A percentile compares a stretch with the other conserved stretches of the same genome.
phyloP scores from a whole-genome alignment of 1,140 invertebrate species.

The Eubasilissa regina region DNA sequence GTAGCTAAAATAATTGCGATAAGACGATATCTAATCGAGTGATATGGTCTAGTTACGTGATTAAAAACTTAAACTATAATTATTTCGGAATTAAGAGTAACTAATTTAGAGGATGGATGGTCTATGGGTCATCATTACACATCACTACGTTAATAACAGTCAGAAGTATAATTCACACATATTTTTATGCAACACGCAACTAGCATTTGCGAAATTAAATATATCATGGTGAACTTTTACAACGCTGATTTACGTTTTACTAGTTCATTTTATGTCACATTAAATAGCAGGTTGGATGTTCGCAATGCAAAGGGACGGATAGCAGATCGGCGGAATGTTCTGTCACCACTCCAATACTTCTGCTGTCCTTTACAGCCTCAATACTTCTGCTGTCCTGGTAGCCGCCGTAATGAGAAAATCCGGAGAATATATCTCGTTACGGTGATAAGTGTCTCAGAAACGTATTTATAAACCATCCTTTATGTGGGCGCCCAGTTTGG shows the following conservation, averaged over 20 bases:
- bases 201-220: no score
- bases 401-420: slow-evolving; percentile 44
- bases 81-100: no score
- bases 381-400: slow-evolving; percentile 30
- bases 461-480: slow-evolving; percentile 30
- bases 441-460: slow-evolving; percentile 29
- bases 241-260: neutral
- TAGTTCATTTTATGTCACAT: slow-evolving; percentile 14
- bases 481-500: neutral
- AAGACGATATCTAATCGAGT: no score
- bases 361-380: slow-evolving; percentile 7
- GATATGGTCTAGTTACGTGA: no score
- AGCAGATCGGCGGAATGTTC: slow-evolving; percentile 30
- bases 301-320: slow-evolving; percentile 11
- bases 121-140: no score
- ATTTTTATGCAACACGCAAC: no score
- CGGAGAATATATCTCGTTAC: slow-evolving; percentile 42
- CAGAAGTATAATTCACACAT: no score
- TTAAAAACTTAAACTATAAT: no score
- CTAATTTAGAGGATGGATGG: no score
- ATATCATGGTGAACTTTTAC: neutral
- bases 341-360: slow-evolving; percentile 21
- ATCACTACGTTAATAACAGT: no score
- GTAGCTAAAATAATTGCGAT: no score
- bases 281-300: neutral